Evolutionary conservation across 2,888 invertebrate genomes (phyloP).

Genomic region (Mystacides longicornis): DNA sequence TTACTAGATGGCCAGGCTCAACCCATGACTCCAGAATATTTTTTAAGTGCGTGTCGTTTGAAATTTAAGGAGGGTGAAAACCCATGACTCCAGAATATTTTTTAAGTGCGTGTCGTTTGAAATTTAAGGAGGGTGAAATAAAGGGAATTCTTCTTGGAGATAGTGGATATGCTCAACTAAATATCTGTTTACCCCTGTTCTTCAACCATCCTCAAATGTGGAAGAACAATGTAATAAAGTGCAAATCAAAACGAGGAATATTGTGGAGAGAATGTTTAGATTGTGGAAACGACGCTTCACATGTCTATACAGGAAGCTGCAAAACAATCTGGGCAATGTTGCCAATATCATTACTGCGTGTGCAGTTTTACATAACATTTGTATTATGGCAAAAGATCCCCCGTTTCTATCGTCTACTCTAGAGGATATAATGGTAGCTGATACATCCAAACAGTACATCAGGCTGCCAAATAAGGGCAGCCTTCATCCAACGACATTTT

Average conservation of each 20-base stretch:
- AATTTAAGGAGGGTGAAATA: background rate
- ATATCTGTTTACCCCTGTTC: slow-evolving; percentile 25
- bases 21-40: slow-evolving; percentile 22
- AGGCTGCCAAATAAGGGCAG: too few relatives aligned
- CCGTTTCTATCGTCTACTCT: too few relatives aligned
- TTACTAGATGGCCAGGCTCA: slow-evolving; percentile 23
- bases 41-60: background rate
- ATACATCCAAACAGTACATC: too few relatives aligned
- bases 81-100: slow-evolving; percentile 22
- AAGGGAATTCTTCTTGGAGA: slow-evolving; percentile 6
- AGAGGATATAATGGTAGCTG: too few relatives aligned
- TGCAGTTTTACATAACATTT: slow-evolving; percentile 24
- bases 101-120: background rate
- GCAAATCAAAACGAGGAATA: slow-evolving; percentile 23
- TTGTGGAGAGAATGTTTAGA: slow-evolving; percentile 24
- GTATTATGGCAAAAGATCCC: too few relatives aligned
- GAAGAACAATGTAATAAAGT: slow-evolving; percentile 21
- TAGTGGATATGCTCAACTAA: slow-evolving; percentile 23
- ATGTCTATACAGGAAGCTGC: slow-evolving; percentile 9
- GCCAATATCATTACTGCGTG: slow-evolving; percentile 21
- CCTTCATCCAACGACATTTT: too few relatives aligned
- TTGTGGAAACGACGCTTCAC: slow-evolving; percentile 24
- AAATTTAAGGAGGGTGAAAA: background rate
- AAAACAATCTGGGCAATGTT: slow-evolving; percentile 11
- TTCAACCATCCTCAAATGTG: slow-evolving; percentile 14